Base-by-base conservation (phyloP, 2,888 invertebrate genomes). In the Agrochola litura region DNA sequence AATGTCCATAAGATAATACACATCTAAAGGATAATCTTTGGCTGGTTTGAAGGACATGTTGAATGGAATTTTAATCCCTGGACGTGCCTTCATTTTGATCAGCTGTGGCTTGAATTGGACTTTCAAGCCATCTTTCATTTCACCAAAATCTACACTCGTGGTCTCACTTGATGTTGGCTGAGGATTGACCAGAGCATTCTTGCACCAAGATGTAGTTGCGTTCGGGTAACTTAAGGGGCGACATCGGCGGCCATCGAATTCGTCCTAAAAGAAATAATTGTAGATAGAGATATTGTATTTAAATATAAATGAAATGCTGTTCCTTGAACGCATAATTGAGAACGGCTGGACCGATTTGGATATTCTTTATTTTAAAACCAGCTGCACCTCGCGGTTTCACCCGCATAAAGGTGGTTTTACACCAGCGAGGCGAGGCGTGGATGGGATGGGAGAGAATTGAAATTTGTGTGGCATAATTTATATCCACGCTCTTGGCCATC, bases 1-100 rank as follows among this genome's bases (percentile, higher is more conserved):
- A 83, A 98, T 94, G 89, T 98, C 98, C 98, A 98, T 98, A 52
- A 99, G 95, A 90, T 98, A 98, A 91, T 98, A 98, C n/a, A 98
- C 95, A 93, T 98, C 98, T 2, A 98, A 97, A 0, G 98, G 98
- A 91, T 98, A 98, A 93, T 98, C 97, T 86, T 97, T 95, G 0
- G 98, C 98, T 86, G 98, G 97, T 64, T 97, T 95, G 84, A 97
- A 98, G 22, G 92, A 93, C 88, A 98, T 94, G 0, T 87, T 82
- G 56, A 97, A 89, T 1, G 87, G 72, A 2, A 91, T 89, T 60
- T 92, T 90, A 46, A 94, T 92, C 2, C 97, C 97, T 37, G 97
- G 97, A 37, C 97, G 93, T 37, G 97, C 89, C 67, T 92, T 94
- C 5, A 98, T 90, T 77, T 92, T 92, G 1, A 97, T 91, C 60